Conservation (phyloP, 2,888 invertebrate genomes). For the Troglohyphantes excavatus region DNA sequence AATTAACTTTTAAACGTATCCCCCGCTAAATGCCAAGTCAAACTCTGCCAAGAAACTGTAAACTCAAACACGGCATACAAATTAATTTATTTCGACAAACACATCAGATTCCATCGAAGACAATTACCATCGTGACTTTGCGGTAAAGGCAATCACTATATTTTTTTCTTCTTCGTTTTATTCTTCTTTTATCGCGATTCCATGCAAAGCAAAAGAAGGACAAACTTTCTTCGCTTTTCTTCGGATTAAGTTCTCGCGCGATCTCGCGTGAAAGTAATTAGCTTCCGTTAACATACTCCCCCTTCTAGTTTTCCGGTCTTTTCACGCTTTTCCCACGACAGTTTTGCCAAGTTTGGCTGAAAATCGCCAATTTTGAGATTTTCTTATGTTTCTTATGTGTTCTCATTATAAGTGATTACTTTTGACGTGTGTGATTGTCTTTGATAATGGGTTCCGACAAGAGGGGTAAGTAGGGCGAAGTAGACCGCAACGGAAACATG, state of each 20-base stretch:
- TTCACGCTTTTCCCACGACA: background rate
- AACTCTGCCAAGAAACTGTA: too few species aligned
- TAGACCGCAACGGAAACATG: too few species aligned
- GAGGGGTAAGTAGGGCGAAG: too few species aligned
- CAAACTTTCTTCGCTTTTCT: background rate
- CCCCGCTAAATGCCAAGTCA: too few species aligned
- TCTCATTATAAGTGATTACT: too few species aligned
- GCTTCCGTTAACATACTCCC: background rate
- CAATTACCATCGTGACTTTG: background rate
- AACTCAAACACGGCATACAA: background rate
- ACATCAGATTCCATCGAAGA: background rate
- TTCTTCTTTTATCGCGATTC: background rate
- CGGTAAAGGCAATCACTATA: background rate
- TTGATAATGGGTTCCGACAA: too few species aligned
- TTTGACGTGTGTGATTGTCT: too few species aligned
- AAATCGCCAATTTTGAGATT: too few species aligned
- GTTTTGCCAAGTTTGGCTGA: too few species aligned
- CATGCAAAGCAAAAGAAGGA: too few species aligned
- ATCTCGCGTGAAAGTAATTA: slow-evolving; percentile 9
- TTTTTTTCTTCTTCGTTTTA: background rate
- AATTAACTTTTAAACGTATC: too few species aligned
- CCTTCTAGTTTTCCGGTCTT: background rate
- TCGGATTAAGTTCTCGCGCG: slow-evolving; percentile 5
- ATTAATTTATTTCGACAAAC: slow-evolving; percentile 9
- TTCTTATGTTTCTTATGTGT: too few species aligned